Conservation (phyloP, 1,140 invertebrate species). For the Ctenoplectra terminalis region DNA sequence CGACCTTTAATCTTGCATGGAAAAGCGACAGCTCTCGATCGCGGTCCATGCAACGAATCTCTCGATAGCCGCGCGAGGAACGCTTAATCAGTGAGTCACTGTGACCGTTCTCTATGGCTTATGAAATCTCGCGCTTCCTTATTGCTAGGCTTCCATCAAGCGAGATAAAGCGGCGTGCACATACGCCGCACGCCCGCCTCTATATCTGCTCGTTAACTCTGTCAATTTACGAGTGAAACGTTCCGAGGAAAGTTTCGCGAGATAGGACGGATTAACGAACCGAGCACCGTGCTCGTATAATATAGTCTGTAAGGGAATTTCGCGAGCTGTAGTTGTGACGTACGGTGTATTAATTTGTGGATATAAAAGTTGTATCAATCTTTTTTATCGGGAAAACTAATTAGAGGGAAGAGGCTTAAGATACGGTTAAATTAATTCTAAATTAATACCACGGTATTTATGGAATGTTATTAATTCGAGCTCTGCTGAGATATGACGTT, state of each 20-base stretch:
- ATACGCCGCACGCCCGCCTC: background rate
- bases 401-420: too few relatives aligned
- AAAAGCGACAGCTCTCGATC: background rate
- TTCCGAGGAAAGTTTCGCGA: background rate
- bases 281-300: background rate
- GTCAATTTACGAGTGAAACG: conserved; percentile 19
- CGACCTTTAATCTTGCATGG: conserved; percentile 38
- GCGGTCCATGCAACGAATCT: conserved; percentile 11
- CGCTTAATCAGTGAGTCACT: conserved; percentile 32
- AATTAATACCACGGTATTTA: too few relatives aligned
- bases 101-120: background rate
- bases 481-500: too few relatives aligned
- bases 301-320: too few relatives aligned
- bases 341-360: too few relatives aligned
- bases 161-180: conserved; percentile 23
- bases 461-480: too few relatives aligned
- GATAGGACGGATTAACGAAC: conserved; percentile 6
- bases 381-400: too few relatives aligned
- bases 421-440: too few relatives aligned
- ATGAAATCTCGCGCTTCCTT: conserved; percentile 40
- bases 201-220: conserved; percentile 28
- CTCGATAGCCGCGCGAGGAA: background rate
- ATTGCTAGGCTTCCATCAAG: conserved; percentile 32
- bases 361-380: too few relatives aligned
- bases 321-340: too few relatives aligned